Evolutionary conservation across 2,888 invertebrate genomes (phyloP), one percentile per base, ranked within the genome.

Genomic region (Chaetogeoica ovagalla): DNA sequence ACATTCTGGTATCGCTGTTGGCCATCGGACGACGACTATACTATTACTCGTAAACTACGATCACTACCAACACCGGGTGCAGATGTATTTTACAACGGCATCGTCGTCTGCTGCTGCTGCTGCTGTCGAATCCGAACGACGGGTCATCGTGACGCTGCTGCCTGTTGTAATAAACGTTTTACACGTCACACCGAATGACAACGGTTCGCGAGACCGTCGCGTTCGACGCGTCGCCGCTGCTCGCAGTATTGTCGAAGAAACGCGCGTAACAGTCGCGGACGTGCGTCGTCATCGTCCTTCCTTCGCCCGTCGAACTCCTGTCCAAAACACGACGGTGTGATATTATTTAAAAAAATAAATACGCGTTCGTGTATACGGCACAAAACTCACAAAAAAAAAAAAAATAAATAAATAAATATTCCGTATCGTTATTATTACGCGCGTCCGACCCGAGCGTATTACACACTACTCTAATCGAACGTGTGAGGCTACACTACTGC

Each of bases 1-100:
- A 79, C 79, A 79, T 79, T n/a, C 63, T 79, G 63, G 79, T 57
- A 9, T 79, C 79, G 55, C 79, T 57, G 62, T 79, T 71, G n/a
- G 71, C 79, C 79, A 79, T 71, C 71, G 57, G 4, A 30, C 43
- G 3, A 39, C 13, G 7, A 39, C 9, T n/a, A 39, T 30, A 30
- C 30, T 30, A 30, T 4, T 30, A 4, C 30, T 30, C n/a, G n/a
- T n/a, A n/a, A n/a, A 30, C 30, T 30, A 30, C 30, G 1, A 30
- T 30, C 4, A 30, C 30, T 30, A 30, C 30, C 30, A 30, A 30
- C 30, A 30, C 30, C 30, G 30, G 30, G 30, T 30, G 30, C 30
- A 30, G 30, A 1, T 30, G 30, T 37, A n/a, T 13, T 19, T 19
- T 19, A n/a, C 65, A n/a, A 39, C 39, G n/a, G n/a, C 39, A 65